These are phyloP conservation scores for Rachycentron canadum DNA, from an alignment of 2,797 vertebrate species.

Conservation along the genomic window DNA sequence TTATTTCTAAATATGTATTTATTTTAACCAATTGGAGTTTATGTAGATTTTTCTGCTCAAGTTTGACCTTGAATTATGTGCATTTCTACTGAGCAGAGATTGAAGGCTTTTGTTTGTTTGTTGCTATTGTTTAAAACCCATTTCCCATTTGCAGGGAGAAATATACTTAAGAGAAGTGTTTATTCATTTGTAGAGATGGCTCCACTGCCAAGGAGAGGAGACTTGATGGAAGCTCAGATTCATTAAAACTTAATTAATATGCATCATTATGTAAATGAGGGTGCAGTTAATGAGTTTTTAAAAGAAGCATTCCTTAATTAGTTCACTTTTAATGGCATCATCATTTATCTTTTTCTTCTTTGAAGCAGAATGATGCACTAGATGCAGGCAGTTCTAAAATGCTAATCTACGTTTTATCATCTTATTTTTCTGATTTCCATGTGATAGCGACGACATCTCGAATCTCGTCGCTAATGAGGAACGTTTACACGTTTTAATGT, in stretches of 20 bases:
- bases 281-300: conserved; percentile 99
- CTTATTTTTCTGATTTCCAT: conserved; percentile 91
- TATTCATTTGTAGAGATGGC: conserved; percentile 99
- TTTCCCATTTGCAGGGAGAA: conserved; percentile 95
- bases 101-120: conserved; percentile 88
- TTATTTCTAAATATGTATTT: conserved; percentile 28
- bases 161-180: conserved; percentile 99
- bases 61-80: conserved; percentile 83
- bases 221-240: conserved; percentile 99
- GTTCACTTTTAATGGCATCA: conserved; percentile 99
- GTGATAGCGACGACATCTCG: conserved; percentile 86
- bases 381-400: conserved; percentile 96
- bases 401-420: conserved; percentile 92
- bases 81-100: conserved; percentile 78
- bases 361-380: conserved; percentile 97
- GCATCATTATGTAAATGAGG: conserved; percentile 99
- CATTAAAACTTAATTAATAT: conserved; percentile 99
- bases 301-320: conserved; percentile 99
- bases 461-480: conserved; percentile 85
- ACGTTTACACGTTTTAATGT: conserved; percentile 86
- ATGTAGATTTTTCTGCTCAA: conserved; percentile 60
- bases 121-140: conserved; percentile 94
- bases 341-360: conserved; percentile 90
- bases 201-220: conserved; percentile 98
- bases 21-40: conserved; percentile 62